Evolutionary conservation across 2,797 vertebrate genomes (phyloP), one percentile per base, ranked within the genome.

Genomic region (Sebastiscus albofasciatus): DNA sequence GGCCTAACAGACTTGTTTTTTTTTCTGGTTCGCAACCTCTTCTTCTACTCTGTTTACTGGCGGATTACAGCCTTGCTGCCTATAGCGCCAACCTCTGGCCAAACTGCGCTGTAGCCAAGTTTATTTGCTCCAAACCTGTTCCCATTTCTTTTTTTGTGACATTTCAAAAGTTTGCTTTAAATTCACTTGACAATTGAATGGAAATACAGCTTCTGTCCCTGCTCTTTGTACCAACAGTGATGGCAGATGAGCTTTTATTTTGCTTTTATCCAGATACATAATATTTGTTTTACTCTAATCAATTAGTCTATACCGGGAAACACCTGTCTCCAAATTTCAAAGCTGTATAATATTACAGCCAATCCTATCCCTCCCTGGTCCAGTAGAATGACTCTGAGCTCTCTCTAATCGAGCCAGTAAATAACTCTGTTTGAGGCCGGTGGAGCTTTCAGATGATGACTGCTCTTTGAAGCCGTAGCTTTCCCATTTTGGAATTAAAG

Each of bases 401-500:
- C 80, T 89, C 64, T 92, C 46, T 49, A 95, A 95, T 74, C 90
- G 89, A 93, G 87, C 95, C 90, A 94, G 93, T 94, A 85, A 96
- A 95, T 94, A 93, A 93, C 93, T 86, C 89, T 82, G 92, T 72
- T 95, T 94, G 93, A 95, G 94, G 93, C 79, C 54, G 87, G 87
- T 87, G 73, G 90, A 93, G 90, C 92, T 87, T 94, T 95, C 95
- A 91, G 87, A 94, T 94, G 94, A 95, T 93, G 95, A 94, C 90
- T 95, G 93, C 94, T 93, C 91, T 96, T 94, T 94, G 93, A 96
- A 95, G 94, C 94, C 92, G 93, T 93, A 95, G 95, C 95, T 95
- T 96, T 96, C 95, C 94, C 34, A 29, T 95, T 96, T 85, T 94
- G 91, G 86, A 92, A 95, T 94, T 93, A 95, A 93, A 93, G 80